Evolutionary conservation across 1,140 invertebrate genomes (phyloP).

Genomic region (Bombus breviceps): DNA sequence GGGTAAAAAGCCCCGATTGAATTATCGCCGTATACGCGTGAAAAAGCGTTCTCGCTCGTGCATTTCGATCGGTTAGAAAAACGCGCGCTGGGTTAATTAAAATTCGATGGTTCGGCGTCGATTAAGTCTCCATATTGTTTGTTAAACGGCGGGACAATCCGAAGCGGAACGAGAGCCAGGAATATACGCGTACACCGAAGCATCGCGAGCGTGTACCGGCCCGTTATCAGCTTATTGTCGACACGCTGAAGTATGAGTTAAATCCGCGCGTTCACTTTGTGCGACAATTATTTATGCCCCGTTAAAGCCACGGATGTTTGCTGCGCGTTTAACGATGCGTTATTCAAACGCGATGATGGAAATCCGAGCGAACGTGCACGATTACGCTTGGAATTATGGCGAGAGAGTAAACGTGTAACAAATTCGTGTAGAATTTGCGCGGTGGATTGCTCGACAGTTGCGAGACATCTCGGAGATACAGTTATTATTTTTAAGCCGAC

Average conservation of each 20-base stretch:
- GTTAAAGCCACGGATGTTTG: slow-evolving; percentile 37
- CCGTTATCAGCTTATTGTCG: slow-evolving; percentile 50
- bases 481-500: not conserved
- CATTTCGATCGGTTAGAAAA: not conserved
- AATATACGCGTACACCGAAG: slow-evolving; percentile 1
- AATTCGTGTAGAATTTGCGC: not conserved
- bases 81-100: not conserved
- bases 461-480: too few species aligned
- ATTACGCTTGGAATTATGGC: slow-evolving; percentile 17
- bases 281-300: slow-evolving; percentile 29
- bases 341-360: slow-evolving; percentile 34
- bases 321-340: slow-evolving; percentile 42
- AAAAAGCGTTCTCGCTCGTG: not conserved
- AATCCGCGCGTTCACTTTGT: slow-evolving; percentile 34
- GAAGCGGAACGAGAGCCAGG: not conserved
- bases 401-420: not conserved
- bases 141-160: not conserved
- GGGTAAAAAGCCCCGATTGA: not conserved
- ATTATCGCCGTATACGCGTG: not conserved
- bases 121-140: not conserved
- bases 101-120: not conserved
- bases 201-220: not conserved
- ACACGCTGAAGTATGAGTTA: slow-evolving; percentile 30
- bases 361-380: not conserved
- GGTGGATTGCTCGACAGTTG: too few species aligned